phyloP scores from a whole-genome alignment of 2,888 invertebrate species.

The Agrochola litura region DNA sequence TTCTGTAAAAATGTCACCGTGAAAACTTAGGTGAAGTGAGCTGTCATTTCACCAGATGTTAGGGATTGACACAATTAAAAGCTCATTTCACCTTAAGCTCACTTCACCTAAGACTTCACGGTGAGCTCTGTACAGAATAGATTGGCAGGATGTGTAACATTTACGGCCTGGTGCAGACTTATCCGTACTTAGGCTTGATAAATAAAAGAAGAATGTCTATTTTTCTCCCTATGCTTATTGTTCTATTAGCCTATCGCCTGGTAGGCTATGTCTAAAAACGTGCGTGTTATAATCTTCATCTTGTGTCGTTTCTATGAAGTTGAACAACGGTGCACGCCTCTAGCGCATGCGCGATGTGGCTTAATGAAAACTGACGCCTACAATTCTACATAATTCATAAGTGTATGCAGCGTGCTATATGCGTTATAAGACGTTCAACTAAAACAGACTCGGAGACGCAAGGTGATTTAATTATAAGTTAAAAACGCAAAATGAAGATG shows the following conservation, averaged over 20 bases:
- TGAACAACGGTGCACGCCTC: background rate
- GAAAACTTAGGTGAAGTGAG: too few relatives aligned
- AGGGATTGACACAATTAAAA: too few relatives aligned
- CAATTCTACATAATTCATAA: background rate
- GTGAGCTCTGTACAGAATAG: too few relatives aligned
- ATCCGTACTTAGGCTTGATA: background rate
- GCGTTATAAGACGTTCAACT: too few relatives aligned
- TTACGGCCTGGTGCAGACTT: background rate
- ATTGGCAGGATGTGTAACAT: too few relatives aligned
- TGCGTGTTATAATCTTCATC: background rate
- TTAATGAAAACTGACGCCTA: constrained; percentile 7
- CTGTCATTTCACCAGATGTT: too few relatives aligned
- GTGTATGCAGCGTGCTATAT: background rate
- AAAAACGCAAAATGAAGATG: background rate
- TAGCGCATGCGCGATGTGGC: background rate
- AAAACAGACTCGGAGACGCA: background rate
- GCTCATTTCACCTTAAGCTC: too few relatives aligned
- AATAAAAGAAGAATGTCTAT: background rate
- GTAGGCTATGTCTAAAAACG: background rate
- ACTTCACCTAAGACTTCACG: too few relatives aligned
- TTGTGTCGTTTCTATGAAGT: background rate
- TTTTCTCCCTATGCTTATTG: background rate
- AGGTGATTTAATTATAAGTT: background rate
- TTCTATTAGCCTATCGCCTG: background rate
- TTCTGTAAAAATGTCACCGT: too few relatives aligned